Percentiles rank a stretch among this genome's conserved stretches.
Conservation (phyloP, 1,140 invertebrate species). For the Neodiprion fabricii region DNA sequence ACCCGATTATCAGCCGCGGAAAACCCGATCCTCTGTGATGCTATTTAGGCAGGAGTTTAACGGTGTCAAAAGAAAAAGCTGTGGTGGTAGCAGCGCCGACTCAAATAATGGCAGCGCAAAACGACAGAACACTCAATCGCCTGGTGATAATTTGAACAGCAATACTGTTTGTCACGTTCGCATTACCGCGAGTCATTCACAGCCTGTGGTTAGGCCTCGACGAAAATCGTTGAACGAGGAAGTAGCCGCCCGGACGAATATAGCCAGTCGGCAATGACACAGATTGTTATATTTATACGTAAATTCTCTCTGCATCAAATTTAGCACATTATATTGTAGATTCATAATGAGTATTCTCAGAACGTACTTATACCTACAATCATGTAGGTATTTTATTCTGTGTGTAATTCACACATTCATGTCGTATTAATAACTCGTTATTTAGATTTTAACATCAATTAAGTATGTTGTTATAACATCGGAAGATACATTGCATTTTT, state of each 20-base stretch:
- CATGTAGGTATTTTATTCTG: neutral
- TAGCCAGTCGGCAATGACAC: neutral
- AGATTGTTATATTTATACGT: neutral
- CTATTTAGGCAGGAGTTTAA: conserved; percentile 38
- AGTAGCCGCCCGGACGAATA: neutral
- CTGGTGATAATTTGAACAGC: conserved; percentile 34
- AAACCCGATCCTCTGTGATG: conserved; percentile 57
- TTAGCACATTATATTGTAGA: neutral
- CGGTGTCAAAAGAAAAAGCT: conserved; percentile 41
- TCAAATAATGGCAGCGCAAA: conserved; percentile 8
- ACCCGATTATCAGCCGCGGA: conserved; percentile 60
- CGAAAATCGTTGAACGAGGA: neutral
- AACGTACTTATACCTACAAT: neutral
- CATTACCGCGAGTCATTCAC: conserved; percentile 49
- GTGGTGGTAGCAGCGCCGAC: conserved; percentile 33
- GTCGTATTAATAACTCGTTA: neutral
- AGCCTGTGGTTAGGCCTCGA: conserved; percentile 14
- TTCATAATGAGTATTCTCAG: neutral
- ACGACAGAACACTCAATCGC: conserved; percentile 22
- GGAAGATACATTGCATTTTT: no score
- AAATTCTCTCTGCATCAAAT: neutral
- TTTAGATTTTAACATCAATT: neutral
- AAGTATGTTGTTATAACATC: neutral
- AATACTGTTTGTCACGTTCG: conserved; percentile 56
- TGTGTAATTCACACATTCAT: neutral